Percentiles rank a stretch among this genome's conserved stretches.
These are phyloP conservation scores for Columba livia DNA, from an alignment of 2,113 vertebrate genomes.

Conservation along the genomic window DNA sequence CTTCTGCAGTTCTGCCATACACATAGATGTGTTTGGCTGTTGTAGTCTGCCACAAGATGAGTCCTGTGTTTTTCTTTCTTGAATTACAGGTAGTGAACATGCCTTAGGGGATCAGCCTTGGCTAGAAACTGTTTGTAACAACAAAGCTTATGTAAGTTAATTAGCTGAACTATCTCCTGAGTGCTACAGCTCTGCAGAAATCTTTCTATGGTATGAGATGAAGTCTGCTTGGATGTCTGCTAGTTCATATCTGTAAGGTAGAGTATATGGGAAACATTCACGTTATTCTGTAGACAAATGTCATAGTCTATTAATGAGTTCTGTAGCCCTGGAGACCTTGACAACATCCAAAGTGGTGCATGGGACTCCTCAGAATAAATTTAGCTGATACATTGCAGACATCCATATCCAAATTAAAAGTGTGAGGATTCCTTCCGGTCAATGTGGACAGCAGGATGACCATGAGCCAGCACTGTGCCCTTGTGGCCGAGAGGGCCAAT, in stretches of 20 bases:
- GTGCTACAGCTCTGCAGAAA: neutral
- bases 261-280: neutral
- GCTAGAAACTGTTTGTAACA: neutral
- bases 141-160: neutral
- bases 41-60: fast-evolving
- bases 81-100: neutral
- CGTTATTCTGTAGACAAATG: neutral
- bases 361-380: neutral
- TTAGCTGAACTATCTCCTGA: neutral
- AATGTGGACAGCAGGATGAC: neutral
- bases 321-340: neutral
- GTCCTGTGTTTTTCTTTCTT: neutral
- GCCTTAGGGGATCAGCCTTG: neutral
- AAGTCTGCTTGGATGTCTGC: neutral
- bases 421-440: neutral
- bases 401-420: neutral
- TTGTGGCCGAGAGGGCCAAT: no score
- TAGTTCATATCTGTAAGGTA: neutral
- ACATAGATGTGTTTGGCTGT: neutral
- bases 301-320: neutral
- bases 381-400: neutral
- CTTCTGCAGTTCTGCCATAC: neutral
- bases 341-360: neutral
- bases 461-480: no score
- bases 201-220: neutral